Conservation (phyloP, 2,888 invertebrate genomes). For the Tholera decimalis region DNA sequence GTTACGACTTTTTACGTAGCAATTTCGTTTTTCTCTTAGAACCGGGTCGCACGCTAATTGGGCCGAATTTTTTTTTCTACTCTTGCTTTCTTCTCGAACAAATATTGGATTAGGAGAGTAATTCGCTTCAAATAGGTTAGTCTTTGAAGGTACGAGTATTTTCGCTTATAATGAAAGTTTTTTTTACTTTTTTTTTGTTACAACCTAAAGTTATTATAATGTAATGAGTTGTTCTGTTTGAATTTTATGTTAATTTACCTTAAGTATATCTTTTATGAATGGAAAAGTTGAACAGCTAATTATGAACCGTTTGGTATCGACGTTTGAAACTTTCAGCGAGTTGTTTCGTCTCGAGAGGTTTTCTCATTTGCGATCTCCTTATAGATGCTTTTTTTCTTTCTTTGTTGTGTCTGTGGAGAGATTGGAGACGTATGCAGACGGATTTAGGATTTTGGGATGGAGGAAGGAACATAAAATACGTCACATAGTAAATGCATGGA, state of each 20-base stretch:
- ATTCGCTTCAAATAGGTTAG: constrained; percentile 84
- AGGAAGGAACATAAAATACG: neutral
- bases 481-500: constrained; percentile 4
- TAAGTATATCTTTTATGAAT: constrained; percentile 1
- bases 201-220: constrained; percentile 63
- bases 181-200: constrained; percentile 68
- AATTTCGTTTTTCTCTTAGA: constrained; percentile 90
- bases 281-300: constrained; percentile 41
- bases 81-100: constrained; percentile 81
- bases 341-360: constrained; percentile 47
- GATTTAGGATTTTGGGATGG: neutral
- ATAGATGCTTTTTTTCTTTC: constrained; percentile 33
- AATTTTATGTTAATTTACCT: constrained; percentile 47
- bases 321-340: constrained; percentile 35
- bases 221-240: constrained; percentile 62
- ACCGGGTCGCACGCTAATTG: constrained; percentile 89
- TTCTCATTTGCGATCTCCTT: constrained; percentile 51
- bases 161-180: constrained; percentile 75
- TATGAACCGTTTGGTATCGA: constrained; percentile 33
- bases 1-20: constrained; percentile 91
- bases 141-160: constrained; percentile 78
- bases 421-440: constrained; percentile 40
- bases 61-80: constrained; percentile 83
- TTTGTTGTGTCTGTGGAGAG: constrained; percentile 38
- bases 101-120: constrained; percentile 88